phyloP scores from a whole-genome alignment of 1,140 invertebrate species.

The Frieseomelitta varia region DNA sequence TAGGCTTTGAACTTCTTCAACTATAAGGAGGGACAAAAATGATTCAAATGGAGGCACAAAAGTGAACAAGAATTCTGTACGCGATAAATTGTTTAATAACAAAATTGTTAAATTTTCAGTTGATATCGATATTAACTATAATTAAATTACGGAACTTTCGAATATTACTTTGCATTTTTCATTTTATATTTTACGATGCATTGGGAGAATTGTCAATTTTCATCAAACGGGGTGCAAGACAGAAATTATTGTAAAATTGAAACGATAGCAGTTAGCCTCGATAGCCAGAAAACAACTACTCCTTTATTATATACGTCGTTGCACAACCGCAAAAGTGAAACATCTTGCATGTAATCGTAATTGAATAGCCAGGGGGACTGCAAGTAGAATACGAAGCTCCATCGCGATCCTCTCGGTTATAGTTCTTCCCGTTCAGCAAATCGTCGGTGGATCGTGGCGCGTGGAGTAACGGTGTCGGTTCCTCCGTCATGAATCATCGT shows the following conservation, averaged over 20 bases:
- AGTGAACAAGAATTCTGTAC: too few species aligned
- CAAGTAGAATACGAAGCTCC: neutral
- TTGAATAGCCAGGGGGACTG: neutral
- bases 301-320: neutral
- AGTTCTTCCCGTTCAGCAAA: neutral
- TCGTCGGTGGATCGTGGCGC: neutral
- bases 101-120: too few species aligned
- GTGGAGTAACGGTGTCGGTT: neutral
- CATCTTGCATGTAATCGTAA: neutral
- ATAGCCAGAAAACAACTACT: neutral
- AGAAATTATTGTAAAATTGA: too few species aligned
- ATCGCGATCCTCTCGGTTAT: neutral
- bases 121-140: too few species aligned
- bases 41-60: too few species aligned
- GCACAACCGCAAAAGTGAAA: neutral
- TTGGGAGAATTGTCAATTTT: too few species aligned
- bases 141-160: too few species aligned
- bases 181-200: too few species aligned
- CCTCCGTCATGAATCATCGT: conserved; percentile 24
- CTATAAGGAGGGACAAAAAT: neutral
- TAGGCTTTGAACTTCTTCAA: neutral
- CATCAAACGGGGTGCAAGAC: too few species aligned
- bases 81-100: too few species aligned
- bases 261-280: neutral
- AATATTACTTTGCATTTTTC: too few species aligned